phyloP scores from a whole-genome alignment of 2,113 vertebrate species.

The Pseudorectes ferrugineus region DNA sequence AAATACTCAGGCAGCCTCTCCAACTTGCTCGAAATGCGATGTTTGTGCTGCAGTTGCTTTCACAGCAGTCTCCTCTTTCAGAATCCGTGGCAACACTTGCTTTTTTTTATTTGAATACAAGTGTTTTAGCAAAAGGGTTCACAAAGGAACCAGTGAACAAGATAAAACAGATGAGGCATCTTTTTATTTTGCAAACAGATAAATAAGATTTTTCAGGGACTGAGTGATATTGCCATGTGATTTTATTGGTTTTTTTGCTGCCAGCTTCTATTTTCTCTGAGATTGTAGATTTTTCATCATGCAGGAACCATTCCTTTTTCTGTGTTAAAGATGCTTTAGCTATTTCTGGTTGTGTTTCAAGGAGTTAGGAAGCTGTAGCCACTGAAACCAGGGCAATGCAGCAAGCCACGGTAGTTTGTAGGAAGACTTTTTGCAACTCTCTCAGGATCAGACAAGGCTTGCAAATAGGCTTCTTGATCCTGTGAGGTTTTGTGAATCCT shows the following conservation, averaged over 20 bases:
- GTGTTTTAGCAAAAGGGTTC: not conserved
- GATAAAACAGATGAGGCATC: not conserved
- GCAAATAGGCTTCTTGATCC: not conserved
- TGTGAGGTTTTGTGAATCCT: not conserved
- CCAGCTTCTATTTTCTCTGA: not conserved
- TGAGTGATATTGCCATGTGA: not conserved
- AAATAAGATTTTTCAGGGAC: not conserved
- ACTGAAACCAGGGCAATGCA: not conserved
- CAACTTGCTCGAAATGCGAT: not conserved
- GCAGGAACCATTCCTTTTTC: not conserved
- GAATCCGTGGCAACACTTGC: not conserved
- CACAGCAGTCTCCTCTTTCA: not conserved
- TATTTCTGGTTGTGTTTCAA: not conserved
- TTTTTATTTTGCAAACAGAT: not conserved
- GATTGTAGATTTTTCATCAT: not conserved
- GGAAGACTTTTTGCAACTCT: not conserved
- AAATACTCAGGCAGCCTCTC: not conserved
- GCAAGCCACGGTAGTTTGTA: fast-evolving
- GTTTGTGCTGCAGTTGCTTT: constrained; percentile 20
- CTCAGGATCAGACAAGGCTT: not conserved
- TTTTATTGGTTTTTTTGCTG: not conserved
- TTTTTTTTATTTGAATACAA: not conserved
- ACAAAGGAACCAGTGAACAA: not conserved
- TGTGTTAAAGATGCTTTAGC: not conserved
- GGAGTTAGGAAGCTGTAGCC: not conserved